phyloP scores from a whole-genome alignment of 2,888 invertebrate genomes.

The Harpalus rubripes region DNA sequence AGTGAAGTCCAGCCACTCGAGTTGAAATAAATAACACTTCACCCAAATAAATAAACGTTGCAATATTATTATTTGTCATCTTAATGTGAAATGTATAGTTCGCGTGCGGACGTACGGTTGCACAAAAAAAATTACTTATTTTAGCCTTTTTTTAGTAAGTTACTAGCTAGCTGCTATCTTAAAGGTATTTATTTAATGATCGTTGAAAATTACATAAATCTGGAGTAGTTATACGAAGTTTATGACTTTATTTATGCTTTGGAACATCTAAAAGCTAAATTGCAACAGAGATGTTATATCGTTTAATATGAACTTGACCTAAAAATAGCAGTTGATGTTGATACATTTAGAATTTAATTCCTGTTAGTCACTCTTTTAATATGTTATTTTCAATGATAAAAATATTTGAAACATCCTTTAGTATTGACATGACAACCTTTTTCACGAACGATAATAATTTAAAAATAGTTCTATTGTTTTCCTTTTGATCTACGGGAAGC shows the following conservation, averaged over 20 bases:
- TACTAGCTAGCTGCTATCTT: no score
- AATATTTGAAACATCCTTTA: not conserved
- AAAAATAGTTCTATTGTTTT: not conserved
- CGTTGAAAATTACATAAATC: not conserved
- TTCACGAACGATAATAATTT: not conserved
- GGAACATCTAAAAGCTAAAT: not conserved
- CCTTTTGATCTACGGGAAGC: not conserved
- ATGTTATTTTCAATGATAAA: slow-evolving; percentile 13
- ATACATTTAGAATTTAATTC: slow-evolving; percentile 2
- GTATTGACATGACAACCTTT: not conserved
- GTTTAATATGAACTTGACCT: slow-evolving; percentile 19
- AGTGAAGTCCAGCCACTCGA: no score
- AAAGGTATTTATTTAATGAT: no score
- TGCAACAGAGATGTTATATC: not conserved
- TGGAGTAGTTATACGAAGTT: not conserved
- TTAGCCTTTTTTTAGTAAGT: no score
- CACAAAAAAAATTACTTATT: no score
- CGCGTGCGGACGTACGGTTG: no score
- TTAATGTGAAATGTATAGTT: no score
- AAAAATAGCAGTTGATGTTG: slow-evolving; percentile 9
- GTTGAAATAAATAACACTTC: no score
- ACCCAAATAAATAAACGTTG: no score
- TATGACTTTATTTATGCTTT: not conserved
- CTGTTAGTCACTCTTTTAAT: slow-evolving; percentile 39
- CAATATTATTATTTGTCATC: no score